Evolutionary conservation across 2,113 vertebrate genomes (phyloP), one percentile per base, ranked within the genome.

Genomic region (Harpagus bidentatus): DNA sequence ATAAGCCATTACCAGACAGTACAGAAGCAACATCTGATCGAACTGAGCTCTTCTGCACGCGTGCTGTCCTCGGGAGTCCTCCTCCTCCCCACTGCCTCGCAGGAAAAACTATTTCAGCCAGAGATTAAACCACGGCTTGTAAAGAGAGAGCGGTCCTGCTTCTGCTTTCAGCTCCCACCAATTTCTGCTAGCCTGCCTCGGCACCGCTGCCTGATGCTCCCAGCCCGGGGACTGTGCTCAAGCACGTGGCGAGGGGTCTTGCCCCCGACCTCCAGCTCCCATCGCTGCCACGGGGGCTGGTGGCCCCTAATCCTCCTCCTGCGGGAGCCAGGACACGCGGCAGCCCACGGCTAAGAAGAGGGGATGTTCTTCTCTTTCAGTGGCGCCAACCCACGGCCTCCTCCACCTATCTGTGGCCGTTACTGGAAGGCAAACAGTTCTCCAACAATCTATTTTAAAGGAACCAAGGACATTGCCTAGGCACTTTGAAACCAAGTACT

Each of bases 161-260:
- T 55, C 31, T 77, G 5, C 16, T n/a, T 32, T 36, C 36, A 43
- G 20, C 34, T 72, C 50, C 83, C 42, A 40, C 26, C 7, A 13
- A 14, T 14, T 79, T 52, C 82, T 2, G 11, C 14, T 2, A 47
- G n/a, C n/a, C 15, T 7, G 10, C 17, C 38, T 38, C 3, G 1
- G 25, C 8, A n/a, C 11, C 1, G 1, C 52, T 2, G 7, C 13
- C 6, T 0, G 0, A 2, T 1, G 14, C 28, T 36, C 9, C 21
- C 34, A 43, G 50, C 11, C 8, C 0, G 0, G n/a, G 38, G 28
- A 55, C 25, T 0, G 0, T 13, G 43, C 18, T n/a, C 26, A 36
- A 74, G 52, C 23, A 13, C 0, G 1, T 1, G 1, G 38, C 2
- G 2, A 31, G 23, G 8, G 21, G 7, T 34, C 22, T n/a, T 71